Percentiles rank a stretch among this genome's conserved stretches.
phyloP scores from a whole-genome alignment of 1,140 invertebrate species.

The Drosophila littoralis region DNA sequence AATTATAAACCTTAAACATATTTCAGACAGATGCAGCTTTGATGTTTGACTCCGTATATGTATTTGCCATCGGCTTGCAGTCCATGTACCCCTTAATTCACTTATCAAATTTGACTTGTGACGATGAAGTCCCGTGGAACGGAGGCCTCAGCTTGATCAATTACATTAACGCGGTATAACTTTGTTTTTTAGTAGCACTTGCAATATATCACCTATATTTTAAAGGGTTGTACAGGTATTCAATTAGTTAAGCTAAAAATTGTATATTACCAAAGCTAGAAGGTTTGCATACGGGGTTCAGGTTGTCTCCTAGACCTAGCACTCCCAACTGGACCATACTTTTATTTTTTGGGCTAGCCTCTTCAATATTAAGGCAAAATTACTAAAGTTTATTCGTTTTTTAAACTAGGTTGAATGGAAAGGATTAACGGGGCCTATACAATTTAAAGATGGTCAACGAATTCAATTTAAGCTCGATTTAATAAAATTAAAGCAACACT shows the following conservation, averaged over 20 bases:
- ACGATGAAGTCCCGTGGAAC: constrained; percentile 92
- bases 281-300: too few relatives aligned
- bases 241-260: too few relatives aligned
- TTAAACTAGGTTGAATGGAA: constrained; percentile 83
- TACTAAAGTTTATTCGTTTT: not conserved
- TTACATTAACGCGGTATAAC: constrained; percentile 93
- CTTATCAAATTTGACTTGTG: constrained; percentile 92
- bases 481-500: constrained; percentile 91
- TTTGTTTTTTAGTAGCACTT: constrained; percentile 25
- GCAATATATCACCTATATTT: not conserved
- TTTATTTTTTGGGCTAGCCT: not conserved
- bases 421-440: constrained; percentile 94
- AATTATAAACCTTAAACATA: not conserved
- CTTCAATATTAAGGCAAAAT: not conserved
- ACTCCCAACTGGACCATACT: not conserved
- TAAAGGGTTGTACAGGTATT: too few relatives aligned
- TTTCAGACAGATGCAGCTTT: constrained; percentile 94
- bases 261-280: too few relatives aligned
- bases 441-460: constrained; percentile 93
- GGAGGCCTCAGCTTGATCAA: constrained; percentile 94
- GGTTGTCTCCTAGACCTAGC: not conserved
- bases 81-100: constrained; percentile 88
- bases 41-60: constrained; percentile 95
- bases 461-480: constrained; percentile 94
- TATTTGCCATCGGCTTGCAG: constrained; percentile 93